Conservation (phyloP, 1,140 invertebrate genomes). For the Scaptomyza pallida region DNA sequence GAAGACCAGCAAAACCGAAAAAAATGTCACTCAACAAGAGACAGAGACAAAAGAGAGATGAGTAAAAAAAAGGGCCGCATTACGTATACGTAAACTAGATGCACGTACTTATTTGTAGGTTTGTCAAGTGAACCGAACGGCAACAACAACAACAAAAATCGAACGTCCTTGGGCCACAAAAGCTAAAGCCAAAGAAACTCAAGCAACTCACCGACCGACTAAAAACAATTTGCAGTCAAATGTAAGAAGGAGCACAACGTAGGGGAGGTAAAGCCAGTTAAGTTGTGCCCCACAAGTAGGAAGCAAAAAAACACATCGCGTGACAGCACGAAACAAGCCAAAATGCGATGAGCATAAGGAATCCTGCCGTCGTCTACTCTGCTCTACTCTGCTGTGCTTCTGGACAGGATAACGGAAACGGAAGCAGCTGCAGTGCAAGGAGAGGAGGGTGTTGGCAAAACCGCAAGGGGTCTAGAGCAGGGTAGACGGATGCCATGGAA, state of each 20-base stretch:
- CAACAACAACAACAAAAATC: conserved; percentile 39
- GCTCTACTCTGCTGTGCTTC: not conserved
- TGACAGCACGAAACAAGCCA: conserved; percentile 69
- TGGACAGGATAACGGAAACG: conserved; percentile 23
- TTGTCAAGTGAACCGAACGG: conserved; percentile 58
- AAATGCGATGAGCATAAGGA: conserved; percentile 69
- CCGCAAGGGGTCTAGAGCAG: conserved; percentile 1
- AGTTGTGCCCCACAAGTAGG: conserved; percentile 18
- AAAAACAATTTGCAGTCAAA: conserved; percentile 75
- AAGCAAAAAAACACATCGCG: conserved; percentile 59
- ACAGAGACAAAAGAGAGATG: not conserved
- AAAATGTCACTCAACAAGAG: conserved; percentile 2
- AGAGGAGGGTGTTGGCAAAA: conserved; percentile 22
- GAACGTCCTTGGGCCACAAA: conserved; percentile 72
- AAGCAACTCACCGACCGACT: conserved; percentile 16
- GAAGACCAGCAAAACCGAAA: not conserved
- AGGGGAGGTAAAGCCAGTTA: not conserved
- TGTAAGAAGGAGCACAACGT: conserved; percentile 32
- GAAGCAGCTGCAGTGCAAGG: conserved; percentile 1
- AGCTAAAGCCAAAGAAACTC: conserved; percentile 7
- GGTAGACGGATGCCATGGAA: conserved; percentile 57
- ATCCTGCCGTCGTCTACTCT: conserved; percentile 38
- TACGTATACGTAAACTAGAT: conserved; percentile 44
- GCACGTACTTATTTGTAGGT: conserved; percentile 49
- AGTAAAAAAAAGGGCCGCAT: conserved; percentile 23